A percentile compares a stretch with the other conserved stretches of the same genome.
Evolutionary conservation across 2,113 vertebrate genomes (phyloP).

Genomic region (Furnarius figulus): DNA sequence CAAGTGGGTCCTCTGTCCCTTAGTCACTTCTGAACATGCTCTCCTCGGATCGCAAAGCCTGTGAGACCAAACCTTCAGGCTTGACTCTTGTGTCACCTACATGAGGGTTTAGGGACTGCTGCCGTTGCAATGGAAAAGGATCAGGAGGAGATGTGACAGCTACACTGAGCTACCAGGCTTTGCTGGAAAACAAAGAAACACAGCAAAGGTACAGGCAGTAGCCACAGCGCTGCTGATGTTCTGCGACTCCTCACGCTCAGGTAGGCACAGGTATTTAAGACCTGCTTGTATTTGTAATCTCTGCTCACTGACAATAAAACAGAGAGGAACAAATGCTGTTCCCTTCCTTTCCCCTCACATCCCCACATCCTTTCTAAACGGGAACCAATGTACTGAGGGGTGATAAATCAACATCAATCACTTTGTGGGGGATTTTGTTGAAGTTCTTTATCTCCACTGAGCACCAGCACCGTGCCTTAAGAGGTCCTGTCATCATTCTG

Average conservation of each 20-base stretch:
- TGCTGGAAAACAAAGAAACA: not conserved
- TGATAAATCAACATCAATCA: not conserved
- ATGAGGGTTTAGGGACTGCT: not conserved
- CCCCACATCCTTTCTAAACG: not conserved
- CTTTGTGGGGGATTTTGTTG: not conserved
- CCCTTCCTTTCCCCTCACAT: not conserved
- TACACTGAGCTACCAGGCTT: not conserved
- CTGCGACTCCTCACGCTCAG: not conserved
- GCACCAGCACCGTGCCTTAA: not conserved
- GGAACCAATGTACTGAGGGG: not conserved
- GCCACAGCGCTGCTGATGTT: accelerated
- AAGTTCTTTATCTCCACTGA: not conserved
- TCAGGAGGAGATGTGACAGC: not conserved
- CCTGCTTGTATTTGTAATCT: not conserved
- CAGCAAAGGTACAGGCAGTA: accelerated
- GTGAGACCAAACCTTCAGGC: not conserved
- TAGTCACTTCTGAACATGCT: not conserved
- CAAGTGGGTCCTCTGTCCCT: not conserved
- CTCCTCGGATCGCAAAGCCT: not conserved
- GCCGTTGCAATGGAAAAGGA: not conserved
- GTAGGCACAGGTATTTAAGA: not conserved
- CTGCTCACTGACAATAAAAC: not conserved
- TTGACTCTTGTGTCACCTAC: not conserved
- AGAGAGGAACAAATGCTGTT: not conserved
- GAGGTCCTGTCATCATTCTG: not conserved